Conservation (phyloP, 37 sponge, comb jelly and placozoan species). For the Ephydatia muelleri region DNA sequence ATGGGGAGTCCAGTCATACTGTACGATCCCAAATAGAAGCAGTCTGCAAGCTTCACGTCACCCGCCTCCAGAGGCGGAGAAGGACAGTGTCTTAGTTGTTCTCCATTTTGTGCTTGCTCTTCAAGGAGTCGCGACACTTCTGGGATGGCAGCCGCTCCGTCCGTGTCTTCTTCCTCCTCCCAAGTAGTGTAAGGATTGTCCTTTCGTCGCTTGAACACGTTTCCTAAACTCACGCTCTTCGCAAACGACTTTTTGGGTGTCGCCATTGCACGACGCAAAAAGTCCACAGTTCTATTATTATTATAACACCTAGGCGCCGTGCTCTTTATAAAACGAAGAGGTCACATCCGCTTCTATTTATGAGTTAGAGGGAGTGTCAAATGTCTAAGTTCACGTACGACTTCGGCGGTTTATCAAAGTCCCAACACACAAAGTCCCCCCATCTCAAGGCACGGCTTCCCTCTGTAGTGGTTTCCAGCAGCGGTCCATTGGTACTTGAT, state of each 20-base stretch:
- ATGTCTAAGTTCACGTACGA: neutral
- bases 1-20: slow-evolving; percentile 62
- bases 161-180: slow-evolving; percentile 33
- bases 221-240: slow-evolving; percentile 14
- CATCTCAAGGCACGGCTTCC: neutral
- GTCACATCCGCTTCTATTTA: neutral
- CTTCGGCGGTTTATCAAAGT: neutral
- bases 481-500: neutral
- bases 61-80: slow-evolving; percentile 4
- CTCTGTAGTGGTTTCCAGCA: neutral
- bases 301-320: neutral
- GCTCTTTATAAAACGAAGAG: neutral
- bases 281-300: neutral
- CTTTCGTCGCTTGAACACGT: slow-evolving; percentile 17
- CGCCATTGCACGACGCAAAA: neutral
- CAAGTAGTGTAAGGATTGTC: slow-evolving; percentile 36
- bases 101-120: neutral
- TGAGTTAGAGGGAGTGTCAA: neutral
- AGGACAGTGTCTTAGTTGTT: neutral
- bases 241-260: slow-evolving; percentile 15
- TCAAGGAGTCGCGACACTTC: neutral
- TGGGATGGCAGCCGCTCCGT: neutral
- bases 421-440: neutral
- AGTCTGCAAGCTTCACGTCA: slow-evolving; percentile 21
- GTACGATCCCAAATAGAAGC: slow-evolving; percentile 76